Base-by-base conservation (phyloP, 2,888 invertebrate species). In the Dynastes maya region DNA sequence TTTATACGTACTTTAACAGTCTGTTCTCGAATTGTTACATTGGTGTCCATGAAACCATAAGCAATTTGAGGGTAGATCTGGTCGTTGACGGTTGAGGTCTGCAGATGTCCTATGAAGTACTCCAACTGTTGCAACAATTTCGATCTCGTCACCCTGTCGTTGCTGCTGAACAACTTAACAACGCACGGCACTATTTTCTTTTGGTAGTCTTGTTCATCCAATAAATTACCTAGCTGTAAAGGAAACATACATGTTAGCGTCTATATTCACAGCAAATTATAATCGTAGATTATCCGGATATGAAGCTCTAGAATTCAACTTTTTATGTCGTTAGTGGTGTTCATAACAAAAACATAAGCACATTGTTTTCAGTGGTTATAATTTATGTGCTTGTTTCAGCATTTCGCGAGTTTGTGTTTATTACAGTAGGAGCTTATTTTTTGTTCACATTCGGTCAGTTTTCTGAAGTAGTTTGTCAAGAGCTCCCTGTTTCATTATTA, bases 151-250 rank as follows among this genome's bases (percentile, higher is more conserved):
- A 97, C 97, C 84, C 99, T 91, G 89, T 99, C 99, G 82, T 97
- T 97, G 1, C 98, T 98, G 0, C 95, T 95, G 89, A 99, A 99
- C 80, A 99, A 90, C 88, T 99, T 99, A 6, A 99, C 96, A 32
- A 99, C 96, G 88, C 98, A 98, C 1, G 99, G 99, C 71, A 99
- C 98, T 85, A 99, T 97, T 86, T 96, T 95, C 86, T 94, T 95
- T 89, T 99, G 98, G 89, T 99, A 99, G 85, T 99, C 98, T 0
- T 92, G 92, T 85, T 97, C 96, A 68, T 96, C 96, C 80, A 99
- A 89, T 77, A 97, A 90, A 88, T 96, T 94, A 22, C 98, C 98
- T 83, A 99, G 90, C 95, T 98, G 91, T 9, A 37, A 58, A 37
- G 16, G 8, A 58, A 70, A 53, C 45, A 11, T 45, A 37, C 32